Percentiles rank a stretch among this genome's conserved stretches.
Evolutionary conservation across 2,113 vertebrate species (phyloP).

Genomic region (Bubo bubo): DNA sequence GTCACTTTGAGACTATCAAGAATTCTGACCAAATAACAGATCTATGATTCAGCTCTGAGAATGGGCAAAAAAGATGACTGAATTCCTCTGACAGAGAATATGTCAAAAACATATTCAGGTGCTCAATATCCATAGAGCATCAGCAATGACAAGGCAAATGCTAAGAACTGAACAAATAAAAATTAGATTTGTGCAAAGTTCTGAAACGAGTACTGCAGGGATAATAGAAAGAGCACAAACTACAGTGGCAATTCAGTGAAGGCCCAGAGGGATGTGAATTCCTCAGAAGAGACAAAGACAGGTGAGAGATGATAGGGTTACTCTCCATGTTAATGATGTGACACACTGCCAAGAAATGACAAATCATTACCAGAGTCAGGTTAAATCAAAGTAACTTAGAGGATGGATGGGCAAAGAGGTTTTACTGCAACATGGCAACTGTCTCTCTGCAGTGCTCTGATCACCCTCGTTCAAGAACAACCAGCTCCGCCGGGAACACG

Average conservation of each 20-base stretch:
- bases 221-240: neutral
- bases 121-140: neutral
- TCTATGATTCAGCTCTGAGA: neutral
- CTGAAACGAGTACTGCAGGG: neutral
- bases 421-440: neutral
- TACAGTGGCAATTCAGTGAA: neutral
- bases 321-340: neutral
- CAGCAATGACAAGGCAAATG: neutral
- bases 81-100: neutral
- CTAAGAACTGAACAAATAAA: neutral
- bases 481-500: neutral
- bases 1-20: neutral
- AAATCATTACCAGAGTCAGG: neutral
- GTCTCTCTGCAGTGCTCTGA: neutral
- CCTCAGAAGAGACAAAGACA: neutral
- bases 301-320: neutral
- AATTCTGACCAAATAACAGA: neutral
- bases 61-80: neutral
- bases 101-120: neutral
- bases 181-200: neutral
- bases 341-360: neutral
- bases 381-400: neutral
- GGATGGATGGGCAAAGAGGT: neutral
- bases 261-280: neutral
- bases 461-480: neutral